phyloP scores from a whole-genome alignment of 2,888 invertebrate genomes.

The Clunio marinus region DNA sequence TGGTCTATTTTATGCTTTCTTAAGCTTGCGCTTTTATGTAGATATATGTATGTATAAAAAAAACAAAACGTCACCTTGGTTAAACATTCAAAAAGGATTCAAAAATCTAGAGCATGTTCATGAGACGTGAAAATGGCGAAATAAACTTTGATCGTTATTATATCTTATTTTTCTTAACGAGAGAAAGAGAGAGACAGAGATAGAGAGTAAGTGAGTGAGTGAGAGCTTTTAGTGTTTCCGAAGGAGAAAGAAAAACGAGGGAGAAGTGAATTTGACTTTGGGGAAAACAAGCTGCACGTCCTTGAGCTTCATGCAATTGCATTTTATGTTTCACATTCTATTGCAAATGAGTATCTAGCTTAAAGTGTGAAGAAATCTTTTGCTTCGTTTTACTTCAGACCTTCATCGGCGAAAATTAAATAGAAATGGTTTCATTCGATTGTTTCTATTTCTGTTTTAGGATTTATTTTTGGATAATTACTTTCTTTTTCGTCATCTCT shows the following conservation, averaged over 20 bases:
- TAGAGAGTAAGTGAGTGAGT: too few species aligned
- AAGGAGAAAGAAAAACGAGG: too few species aligned
- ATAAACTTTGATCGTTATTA: neutral
- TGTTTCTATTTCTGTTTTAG: too few species aligned
- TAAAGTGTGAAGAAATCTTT: too few species aligned
- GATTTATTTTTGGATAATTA: neutral
- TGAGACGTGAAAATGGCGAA: neutral
- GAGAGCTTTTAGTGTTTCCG: neutral
- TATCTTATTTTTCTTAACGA: slow-evolving; percentile 1
- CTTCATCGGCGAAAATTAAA: neutral
- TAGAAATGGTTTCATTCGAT: neutral
- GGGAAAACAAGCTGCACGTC: neutral
- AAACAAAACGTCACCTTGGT: neutral
- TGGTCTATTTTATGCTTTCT: too few species aligned
- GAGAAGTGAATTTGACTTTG: neutral
- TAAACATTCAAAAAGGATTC: neutral
- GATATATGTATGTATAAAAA: too few species aligned
- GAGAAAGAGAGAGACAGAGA: too few species aligned
- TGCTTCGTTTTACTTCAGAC: neutral
- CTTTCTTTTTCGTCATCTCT: too few species aligned
- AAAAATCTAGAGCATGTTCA: neutral
- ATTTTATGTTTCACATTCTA: slow-evolving; percentile 3
- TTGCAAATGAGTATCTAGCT: too few species aligned
- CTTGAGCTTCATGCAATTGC: slow-evolving; percentile 8
- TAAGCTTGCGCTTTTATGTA: too few species aligned